Base-by-base conservation (phyloP, 2,888 invertebrate genomes). In the Agelastica alni region DNA sequence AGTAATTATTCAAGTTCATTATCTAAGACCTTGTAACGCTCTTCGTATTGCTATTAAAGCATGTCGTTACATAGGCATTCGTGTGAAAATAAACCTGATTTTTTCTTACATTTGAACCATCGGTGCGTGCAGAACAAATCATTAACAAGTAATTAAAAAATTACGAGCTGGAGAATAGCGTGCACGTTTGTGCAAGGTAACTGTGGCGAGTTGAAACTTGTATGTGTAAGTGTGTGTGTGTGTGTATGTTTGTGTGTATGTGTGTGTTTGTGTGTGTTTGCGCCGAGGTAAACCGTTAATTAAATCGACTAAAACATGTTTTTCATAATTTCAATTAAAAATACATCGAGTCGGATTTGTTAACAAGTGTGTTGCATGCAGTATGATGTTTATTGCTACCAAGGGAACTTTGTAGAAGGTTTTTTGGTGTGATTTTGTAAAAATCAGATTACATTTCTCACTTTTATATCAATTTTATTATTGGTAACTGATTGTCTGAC, bases 251-350 rank as follows among this genome's bases (percentile, higher is more conserved):
- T n/a, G n/a, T n/a, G n/a, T n/a, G n/a, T n/a, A n/a, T n/a, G n/a
- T n/a, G n/a, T n/a, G n/a, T n/a, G n/a, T n/a, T n/a, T n/a, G n/a
- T n/a, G 14, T 32, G 18, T 32, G 32, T 45, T 14, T 45, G 45
- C 20, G 22, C 12, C 10, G 18, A 16, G 22, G 26, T 17, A 17
- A 51, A 36, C 16, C 16, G 28, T 39, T 58, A 61, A 61, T 61
- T 61, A 59, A 61, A 59, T 57, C 49, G 52, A 46, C 53, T 51
- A 22, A 47, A 57, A 52, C 54, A 36, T 51, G 53, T 59, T 57
- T 53, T 57, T 57, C 54, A 61, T 61, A 59, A 56, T 61, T 59
- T 57, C 61, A 61, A 58, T 61, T 61, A 61, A 56, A 57, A 49
- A 54, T 54, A 59, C 56, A 56, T 49, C 41, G 45, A 42, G 48